Evolutionary conservation across 2,888 invertebrate genomes (phyloP).

Genomic region (Eulithis prunata): DNA sequence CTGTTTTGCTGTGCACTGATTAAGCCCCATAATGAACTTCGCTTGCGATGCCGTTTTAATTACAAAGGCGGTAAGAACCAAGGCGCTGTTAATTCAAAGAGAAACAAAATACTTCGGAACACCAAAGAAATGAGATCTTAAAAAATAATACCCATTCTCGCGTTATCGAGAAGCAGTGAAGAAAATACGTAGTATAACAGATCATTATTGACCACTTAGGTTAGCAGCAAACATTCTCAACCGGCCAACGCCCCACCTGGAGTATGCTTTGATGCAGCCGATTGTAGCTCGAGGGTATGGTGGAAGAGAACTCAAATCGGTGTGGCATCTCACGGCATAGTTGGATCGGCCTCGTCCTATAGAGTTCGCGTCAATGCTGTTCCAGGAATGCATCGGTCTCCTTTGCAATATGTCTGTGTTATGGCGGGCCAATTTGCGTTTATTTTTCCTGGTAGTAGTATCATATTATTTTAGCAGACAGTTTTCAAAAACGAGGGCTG

Average conservation of each 20-base stretch:
- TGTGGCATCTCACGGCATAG: constrained; percentile 50
- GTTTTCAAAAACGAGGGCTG: constrained; percentile 25
- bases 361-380: constrained; percentile 76
- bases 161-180: constrained; percentile 62
- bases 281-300: constrained; percentile 54
- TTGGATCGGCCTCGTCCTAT: constrained; percentile 59
- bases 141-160: constrained; percentile 54
- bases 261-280: constrained; percentile 49
- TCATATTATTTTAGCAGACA: constrained; percentile 34
- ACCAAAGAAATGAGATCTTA: constrained; percentile 48
- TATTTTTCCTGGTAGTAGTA: constrained; percentile 58
- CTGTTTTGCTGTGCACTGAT: constrained; percentile 75
- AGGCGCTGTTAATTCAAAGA: constrained; percentile 47
- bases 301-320: constrained; percentile 55
- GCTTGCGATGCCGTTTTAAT: constrained; percentile 74
- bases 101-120: constrained; percentile 45
- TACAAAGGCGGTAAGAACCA: constrained; percentile 56
- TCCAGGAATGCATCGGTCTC: constrained; percentile 79
- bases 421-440: constrained; percentile 62
- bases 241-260: constrained; percentile 79
- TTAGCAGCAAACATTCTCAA: constrained; percentile 80
- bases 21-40: constrained; percentile 73
- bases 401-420: constrained; percentile 77
- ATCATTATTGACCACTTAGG: constrained; percentile 82
- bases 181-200: constrained; percentile 72